These are phyloP conservation scores for Eupristina koningsbergeri DNA, from an alignment of 1,140 invertebrate species.

Conservation along the genomic window DNA sequence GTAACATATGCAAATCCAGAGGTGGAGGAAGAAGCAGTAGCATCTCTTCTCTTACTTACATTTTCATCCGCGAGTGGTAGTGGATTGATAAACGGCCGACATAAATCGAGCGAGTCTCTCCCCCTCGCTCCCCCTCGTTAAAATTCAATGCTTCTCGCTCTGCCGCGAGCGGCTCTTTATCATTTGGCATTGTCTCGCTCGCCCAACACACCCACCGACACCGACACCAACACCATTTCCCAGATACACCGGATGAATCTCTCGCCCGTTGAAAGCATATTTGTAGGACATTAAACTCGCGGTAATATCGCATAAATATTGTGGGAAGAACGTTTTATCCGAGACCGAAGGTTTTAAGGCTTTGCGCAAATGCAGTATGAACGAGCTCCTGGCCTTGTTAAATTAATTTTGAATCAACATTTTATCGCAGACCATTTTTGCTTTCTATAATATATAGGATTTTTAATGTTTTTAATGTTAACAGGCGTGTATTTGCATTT, in stretches of 20 bases:
- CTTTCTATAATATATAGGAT: too few species aligned
- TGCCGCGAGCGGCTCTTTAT: slow-evolving; percentile 13
- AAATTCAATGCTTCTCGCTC: slow-evolving; percentile 17
- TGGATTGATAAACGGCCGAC: slow-evolving; percentile 44
- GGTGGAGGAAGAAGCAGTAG: too few species aligned
- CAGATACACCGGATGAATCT: not conserved
- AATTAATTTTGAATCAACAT: too few species aligned
- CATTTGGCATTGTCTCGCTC: slow-evolving; percentile 16
- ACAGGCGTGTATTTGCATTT: too few species aligned
- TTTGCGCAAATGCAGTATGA: too few species aligned
- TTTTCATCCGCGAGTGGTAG: slow-evolving; percentile 12
- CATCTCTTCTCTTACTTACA: slow-evolving; percentile 6
- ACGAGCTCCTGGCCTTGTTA: too few species aligned
- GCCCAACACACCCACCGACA: not conserved
- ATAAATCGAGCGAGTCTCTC: slow-evolving; percentile 26
- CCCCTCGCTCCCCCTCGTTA: not conserved
- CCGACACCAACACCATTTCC: not conserved
- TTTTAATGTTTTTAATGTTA: too few species aligned
- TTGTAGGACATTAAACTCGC: not conserved
- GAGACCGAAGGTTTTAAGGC: too few species aligned
- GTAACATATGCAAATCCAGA: too few species aligned
- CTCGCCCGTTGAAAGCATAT: not conserved
- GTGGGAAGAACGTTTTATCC: too few species aligned
- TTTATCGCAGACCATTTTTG: too few species aligned
- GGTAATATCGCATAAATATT: not conserved